Evolutionary conservation across 1,140 invertebrate species (phyloP), one percentile per base, ranked within the genome.

Genomic region (Aphaenogaster rudis): DNA sequence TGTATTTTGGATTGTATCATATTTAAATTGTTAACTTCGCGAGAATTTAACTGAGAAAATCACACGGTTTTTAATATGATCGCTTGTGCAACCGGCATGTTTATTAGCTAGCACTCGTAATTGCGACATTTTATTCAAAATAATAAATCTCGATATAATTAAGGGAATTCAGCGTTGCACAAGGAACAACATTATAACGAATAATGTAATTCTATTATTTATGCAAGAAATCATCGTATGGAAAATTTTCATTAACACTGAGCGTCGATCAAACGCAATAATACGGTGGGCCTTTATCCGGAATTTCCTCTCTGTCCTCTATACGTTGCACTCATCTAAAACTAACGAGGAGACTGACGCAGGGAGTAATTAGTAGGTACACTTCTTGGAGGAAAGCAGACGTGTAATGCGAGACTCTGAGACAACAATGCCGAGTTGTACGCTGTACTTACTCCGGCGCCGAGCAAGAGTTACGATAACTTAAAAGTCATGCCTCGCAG

Each of bases 321-420:
- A 61, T 61, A 76, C 57, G 13, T 72, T 64, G 78, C 79, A 87
- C 77, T 80, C 82, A 45, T 88, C 89, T 76, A 79, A 80, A 66
- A 80, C 87, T 92, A 92, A 92, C 86, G 89, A 91, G 89, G 80
- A 91, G 89, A 89, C 90, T 91, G 91, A 92, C 91, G 86, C 88
- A 63, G 74, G 66, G 76, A 87, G 63, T 90, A 90, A 90, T 90
- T 90, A 90, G 88, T 90, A 90, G 86, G 80, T 90, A 78, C 86
- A 88, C 89, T 90, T 86, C 89, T 90, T 88, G 74, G 86, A 90
- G 86, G 80, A 88, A 90, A 90, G 76, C 88, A 90, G 88, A 90
- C 89, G 86, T 77, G 89, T 88, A 90, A 90, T 76, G 64, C 69
- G 89, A 90, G 89, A 90, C 89, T 85, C 67, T 17, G 86, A 85